Evolutionary conservation across 2,888 invertebrate genomes (phyloP).

Genomic region (Rapana venosa): DNA sequence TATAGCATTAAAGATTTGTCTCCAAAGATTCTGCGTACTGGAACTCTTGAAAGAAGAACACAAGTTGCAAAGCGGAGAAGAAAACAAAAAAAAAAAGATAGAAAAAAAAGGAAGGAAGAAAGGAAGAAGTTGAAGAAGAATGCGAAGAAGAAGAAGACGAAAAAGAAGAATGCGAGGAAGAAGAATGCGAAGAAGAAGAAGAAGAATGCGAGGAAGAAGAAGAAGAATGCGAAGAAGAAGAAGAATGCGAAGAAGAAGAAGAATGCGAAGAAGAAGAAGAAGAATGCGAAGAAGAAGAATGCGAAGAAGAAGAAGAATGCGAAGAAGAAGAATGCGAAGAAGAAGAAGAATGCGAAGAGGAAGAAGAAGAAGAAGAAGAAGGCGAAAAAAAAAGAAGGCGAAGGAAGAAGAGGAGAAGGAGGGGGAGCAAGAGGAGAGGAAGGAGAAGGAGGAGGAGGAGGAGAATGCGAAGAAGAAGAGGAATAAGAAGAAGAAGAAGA

Average conservation of each 20-base stretch:
- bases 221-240: constrained; percentile 7
- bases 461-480: too few relatives aligned
- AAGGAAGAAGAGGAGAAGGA: too few relatives aligned
- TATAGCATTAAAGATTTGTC: too few relatives aligned
- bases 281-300: background rate
- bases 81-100: background rate
- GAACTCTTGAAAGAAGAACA: background rate
- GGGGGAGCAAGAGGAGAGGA: too few relatives aligned
- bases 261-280: background rate
- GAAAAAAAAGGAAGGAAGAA: background rate
- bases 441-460: background rate
- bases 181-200: background rate
- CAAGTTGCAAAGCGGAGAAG: background rate
- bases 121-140: constrained; percentile 13
- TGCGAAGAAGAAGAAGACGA: background rate
- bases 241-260: background rate
- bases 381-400: too few relatives aligned
- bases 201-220: background rate
- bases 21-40: background rate
- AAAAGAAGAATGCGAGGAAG: background rate
- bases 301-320: background rate
- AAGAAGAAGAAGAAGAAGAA: background rate
- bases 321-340: background rate
- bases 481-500: background rate
- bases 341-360: background rate